Evolutionary conservation across 2,113 vertebrate genomes (phyloP).

Genomic region (Suricata suricatta): DNA sequence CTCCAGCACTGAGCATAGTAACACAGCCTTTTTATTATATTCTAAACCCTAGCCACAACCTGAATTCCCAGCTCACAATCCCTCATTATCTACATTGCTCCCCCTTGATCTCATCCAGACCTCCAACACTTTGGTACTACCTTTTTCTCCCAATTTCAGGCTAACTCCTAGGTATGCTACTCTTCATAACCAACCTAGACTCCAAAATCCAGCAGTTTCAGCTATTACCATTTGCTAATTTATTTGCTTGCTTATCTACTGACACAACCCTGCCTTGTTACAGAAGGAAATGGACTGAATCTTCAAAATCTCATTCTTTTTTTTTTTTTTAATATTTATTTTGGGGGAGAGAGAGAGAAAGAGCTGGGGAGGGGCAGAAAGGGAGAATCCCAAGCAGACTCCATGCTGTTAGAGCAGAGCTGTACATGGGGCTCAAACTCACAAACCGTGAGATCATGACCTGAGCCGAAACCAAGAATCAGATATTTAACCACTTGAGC

Average conservation of each 20-base stretch:
- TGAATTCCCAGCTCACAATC: not conserved
- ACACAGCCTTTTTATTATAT: not conserved
- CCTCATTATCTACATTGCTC: not conserved
- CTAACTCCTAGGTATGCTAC: not conserved
- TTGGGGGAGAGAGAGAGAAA: no score
- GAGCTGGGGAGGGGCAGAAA: no score
- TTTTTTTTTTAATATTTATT: no score
- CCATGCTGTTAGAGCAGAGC: no score
- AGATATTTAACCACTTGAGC: no score
- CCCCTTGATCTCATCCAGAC: not conserved
- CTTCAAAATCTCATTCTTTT: conserved; percentile 55
- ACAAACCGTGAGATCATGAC: no score
- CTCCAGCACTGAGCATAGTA: not conserved
- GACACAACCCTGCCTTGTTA: not conserved
- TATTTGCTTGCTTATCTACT: conserved; percentile 19
- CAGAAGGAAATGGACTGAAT: not conserved
- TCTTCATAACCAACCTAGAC: conserved; percentile 26
- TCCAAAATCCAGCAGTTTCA: not conserved
- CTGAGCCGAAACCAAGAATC: no score
- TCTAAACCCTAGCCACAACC: conserved; percentile 5
- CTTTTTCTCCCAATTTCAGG: conserved; percentile 7
- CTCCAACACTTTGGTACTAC: conserved; percentile 3
- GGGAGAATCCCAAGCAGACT: no score
- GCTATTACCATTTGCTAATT: not conserved
- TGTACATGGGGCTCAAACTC: no score